Percentiles rank a stretch among this genome's conserved stretches.
These are phyloP conservation scores for Dipus sagitta DNA, from an alignment of 2,797 vertebrate species.

Conservation along the genomic window DNA sequence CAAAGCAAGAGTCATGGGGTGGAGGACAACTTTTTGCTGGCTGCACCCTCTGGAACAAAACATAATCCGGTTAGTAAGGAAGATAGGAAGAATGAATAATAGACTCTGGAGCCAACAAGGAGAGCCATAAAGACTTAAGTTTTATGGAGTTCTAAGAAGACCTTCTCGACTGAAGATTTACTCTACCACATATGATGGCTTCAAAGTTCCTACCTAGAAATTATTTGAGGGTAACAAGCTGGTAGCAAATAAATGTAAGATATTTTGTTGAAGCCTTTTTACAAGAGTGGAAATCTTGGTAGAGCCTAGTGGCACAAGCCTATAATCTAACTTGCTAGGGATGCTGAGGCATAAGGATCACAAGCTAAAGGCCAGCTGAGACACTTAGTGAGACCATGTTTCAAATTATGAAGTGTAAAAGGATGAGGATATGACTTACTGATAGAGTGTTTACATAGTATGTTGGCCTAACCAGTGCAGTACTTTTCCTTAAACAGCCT, in stretches of 20 bases:
- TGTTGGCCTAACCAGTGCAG: neutral
- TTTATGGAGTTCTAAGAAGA: neutral
- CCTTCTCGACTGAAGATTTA: neutral
- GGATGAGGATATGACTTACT: no score
- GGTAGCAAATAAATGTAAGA: neutral
- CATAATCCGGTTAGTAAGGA: neutral
- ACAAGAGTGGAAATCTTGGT: neutral
- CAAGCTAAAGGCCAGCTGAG: neutral
- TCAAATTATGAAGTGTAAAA: neutral
- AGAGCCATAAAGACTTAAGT: rapidly evolving
- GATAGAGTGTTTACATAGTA: no score
- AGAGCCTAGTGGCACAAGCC: no score
- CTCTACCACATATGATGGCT: neutral
- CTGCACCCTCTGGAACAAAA: neutral
- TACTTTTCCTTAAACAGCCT: neutral
- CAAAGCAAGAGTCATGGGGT: neutral
- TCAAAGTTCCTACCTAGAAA: neutral
- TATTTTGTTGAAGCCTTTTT: neutral
- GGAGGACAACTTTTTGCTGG: neutral
- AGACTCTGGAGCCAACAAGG: neutral
- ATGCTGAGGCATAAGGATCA: neutral
- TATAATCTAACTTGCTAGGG: neutral
- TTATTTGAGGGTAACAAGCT: neutral
- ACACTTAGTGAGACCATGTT: neutral
- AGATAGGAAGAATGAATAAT: neutral